phyloP scores from a whole-genome alignment of 2,113 vertebrate species.

The Acinonyx jubatus region DNA sequence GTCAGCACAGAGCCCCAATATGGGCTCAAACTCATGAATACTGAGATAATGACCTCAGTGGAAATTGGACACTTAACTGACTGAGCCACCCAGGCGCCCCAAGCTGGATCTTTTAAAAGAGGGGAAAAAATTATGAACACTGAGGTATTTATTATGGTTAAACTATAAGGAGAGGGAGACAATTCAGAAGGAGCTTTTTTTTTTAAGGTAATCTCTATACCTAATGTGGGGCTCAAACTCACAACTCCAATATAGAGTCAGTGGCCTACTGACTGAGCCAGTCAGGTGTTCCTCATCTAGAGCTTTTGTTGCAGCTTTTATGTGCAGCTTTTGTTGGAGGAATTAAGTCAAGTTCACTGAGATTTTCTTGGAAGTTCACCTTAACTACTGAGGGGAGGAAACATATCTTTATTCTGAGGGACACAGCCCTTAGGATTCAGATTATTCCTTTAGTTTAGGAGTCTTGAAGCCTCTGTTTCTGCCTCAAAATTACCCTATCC shows the following conservation, averaged over 20 bases:
- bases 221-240: not conserved
- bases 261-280: not conserved
- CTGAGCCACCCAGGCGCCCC: too few species aligned
- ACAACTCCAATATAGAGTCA: not conserved
- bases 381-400: not conserved
- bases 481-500: not conserved
- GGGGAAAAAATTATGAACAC: not conserved
- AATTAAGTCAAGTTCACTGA: conserved; percentile 1
- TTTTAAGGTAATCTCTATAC: not conserved
- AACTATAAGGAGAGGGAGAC: not conserved
- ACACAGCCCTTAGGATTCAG: not conserved
- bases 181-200: not conserved
- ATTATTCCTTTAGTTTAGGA: not conserved
- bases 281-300: not conserved
- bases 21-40: too few species aligned
- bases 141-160: not conserved
- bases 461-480: not conserved
- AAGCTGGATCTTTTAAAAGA: not conserved
- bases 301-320: not conserved
- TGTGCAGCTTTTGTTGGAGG: not conserved
- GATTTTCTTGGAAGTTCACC: not conserved
- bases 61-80: too few species aligned
- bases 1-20: too few species aligned
- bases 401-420: not conserved
- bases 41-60: too few species aligned